Evolutionary conservation across 2,113 vertebrate genomes (phyloP).

Genomic region (Sylvia atricapilla): DNA sequence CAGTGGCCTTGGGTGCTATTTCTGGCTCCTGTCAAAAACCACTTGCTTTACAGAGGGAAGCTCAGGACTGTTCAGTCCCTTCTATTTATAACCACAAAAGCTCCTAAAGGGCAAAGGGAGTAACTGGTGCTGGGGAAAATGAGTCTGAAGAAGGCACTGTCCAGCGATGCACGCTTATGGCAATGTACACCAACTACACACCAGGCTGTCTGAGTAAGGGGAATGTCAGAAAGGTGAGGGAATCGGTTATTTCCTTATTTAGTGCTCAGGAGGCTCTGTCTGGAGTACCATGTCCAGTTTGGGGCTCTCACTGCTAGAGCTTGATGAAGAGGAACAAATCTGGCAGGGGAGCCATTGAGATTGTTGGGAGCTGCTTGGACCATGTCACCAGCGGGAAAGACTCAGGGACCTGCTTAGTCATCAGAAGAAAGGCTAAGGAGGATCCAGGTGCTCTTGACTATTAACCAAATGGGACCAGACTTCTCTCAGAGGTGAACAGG

Average conservation of each 20-base stretch:
- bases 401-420: not conserved
- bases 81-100: not conserved
- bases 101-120: not conserved
- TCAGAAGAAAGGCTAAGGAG: not conserved
- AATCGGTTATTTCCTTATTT: not conserved
- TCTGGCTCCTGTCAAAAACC: not conserved
- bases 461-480: not conserved
- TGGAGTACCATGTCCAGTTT: not conserved
- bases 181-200: not conserved
- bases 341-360: not conserved
- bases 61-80: not conserved
- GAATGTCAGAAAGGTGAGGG: not conserved
- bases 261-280: not conserved
- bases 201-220: not conserved
- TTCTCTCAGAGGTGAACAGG: not conserved
- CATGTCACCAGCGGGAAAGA: not conserved
- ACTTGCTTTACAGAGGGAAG: not conserved
- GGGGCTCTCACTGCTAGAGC: not conserved
- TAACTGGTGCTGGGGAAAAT: not conserved
- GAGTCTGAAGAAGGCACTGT: not conserved
- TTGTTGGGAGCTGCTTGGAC: not conserved
- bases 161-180: accelerated
- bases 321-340: not conserved
- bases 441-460: not conserved
- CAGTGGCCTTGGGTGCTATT: not conserved